A percentile compares a stretch with the other conserved stretches of the same genome.
Evolutionary conservation across 2,797 vertebrate species (phyloP).

Genomic region (Glyptemys insculpta): DNA sequence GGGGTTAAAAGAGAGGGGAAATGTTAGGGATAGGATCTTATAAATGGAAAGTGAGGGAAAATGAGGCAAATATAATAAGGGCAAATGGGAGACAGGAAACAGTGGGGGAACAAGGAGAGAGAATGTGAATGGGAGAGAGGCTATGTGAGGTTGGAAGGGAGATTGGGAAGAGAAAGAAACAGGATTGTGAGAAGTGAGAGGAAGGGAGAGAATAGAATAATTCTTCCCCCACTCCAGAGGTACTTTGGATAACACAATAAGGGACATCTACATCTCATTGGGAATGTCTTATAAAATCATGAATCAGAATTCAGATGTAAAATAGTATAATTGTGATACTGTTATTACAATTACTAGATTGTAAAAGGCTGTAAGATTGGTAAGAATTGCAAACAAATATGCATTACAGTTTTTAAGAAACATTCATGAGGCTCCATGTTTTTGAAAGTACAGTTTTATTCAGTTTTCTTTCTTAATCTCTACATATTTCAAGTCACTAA

Average conservation of each 20-base stretch:
- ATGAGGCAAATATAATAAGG: not conserved
- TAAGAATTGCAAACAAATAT: conserved; percentile 62
- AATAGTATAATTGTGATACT: conserved; percentile 8
- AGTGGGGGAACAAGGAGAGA: not conserved
- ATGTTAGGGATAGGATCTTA: not conserved
- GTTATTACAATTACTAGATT: conserved; percentile 37
- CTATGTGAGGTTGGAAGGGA: not conserved
- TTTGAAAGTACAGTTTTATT: conserved; percentile 57
- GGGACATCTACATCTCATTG: conserved; percentile 27
- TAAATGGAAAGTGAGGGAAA: conserved; percentile 1
- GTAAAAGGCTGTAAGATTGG: conserved; percentile 38
- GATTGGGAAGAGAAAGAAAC: not conserved
- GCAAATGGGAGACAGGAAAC: conserved; percentile 15
- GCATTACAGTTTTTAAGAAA: conserved; percentile 61
- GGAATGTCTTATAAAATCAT: conserved; percentile 7
- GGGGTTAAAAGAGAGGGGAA: not conserved
- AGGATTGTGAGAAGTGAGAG: conserved; percentile 53
- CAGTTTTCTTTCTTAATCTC: conserved; percentile 44
- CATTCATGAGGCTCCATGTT: conserved; percentile 34
- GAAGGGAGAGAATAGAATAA: not conserved
- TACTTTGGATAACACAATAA: conserved; percentile 56
- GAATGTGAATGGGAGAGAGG: conserved; percentile 8
- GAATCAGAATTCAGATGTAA: conserved; percentile 63
- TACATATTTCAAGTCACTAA: conserved; percentile 65
- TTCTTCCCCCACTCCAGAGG: conserved; percentile 14